Percentiles rank a stretch among this genome's conserved stretches.
Conservation (phyloP, 2,888 invertebrate genomes). For the Strigamia crassipes region DNA sequence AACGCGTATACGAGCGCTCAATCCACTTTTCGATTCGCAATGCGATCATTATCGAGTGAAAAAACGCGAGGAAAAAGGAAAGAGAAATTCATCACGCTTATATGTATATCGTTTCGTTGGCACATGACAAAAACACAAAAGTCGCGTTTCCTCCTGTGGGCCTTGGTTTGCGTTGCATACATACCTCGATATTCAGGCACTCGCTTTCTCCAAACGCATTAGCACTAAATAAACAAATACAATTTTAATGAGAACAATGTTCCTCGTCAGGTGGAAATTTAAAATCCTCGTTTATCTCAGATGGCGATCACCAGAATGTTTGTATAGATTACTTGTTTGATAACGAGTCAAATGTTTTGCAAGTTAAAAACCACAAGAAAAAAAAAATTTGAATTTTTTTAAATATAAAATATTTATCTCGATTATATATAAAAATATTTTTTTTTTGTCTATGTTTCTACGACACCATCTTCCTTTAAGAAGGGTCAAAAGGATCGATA, state of each 20-base stretch:
- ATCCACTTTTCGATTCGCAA: not conserved
- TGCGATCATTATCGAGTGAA: no score
- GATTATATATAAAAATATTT: no score
- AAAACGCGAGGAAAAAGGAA: no score
- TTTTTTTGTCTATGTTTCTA: not conserved
- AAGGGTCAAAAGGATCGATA: slow-evolving; percentile 31
- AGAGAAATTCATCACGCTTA: no score
- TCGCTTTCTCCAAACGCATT: slow-evolving; percentile 1
- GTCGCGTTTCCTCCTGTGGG: not conserved
- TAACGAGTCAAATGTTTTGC: no score
- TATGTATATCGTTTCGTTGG: no score
- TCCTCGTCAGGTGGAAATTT: not conserved
- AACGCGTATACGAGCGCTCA: not conserved
- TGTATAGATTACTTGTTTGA: not conserved
- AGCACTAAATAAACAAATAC: not conserved
- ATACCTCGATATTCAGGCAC: not conserved
- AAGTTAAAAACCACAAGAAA: no score
- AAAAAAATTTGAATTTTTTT: no score
- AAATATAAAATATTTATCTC: no score
- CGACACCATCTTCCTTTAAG: not conserved
- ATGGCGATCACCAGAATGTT: not conserved
- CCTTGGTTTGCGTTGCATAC: not conserved
- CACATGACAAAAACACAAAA: not conserved
- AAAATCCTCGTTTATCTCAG: not conserved
- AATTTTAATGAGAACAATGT: not conserved